Evolutionary conservation across 2,113 vertebrate species (phyloP), one percentile per base, ranked within the genome.

Genomic region (Myrmecobius fasciatus): DNA sequence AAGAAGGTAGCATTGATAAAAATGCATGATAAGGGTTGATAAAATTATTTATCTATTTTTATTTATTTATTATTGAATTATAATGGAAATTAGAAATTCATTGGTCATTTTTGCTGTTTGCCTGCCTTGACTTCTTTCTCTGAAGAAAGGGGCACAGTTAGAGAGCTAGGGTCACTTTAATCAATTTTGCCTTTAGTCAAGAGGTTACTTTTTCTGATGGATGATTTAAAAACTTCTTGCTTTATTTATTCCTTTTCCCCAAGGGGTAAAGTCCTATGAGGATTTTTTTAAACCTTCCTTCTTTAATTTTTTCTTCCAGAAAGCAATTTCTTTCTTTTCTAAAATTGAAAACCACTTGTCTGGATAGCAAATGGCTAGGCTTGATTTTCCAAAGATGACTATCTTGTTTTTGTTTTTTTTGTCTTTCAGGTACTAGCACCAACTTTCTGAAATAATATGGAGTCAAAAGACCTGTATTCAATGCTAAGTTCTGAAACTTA

Each of bases 281-380:
- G 52, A 75, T 90, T 92, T 93, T 26, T 92, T 75, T 56, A 83
- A 43, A 49, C 17, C 49, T 89, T 28, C 11, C 49, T 8, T n/a
- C 4, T 91, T 49, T 20, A 94, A 56, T 49, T 91, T 92, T 12
- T 89, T 11, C 47, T 53, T 95, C 93, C n/a, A 11, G 24, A 75
- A 90, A 94, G 46, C 12, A 36, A 91, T 88, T 93, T 96, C 46
- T 91, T 93, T 94, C 92, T 91, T 94, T 94, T 89, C 54, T 54
- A 49, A 94, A 94, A 60, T 88, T 89, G 26, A 93, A 94, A 67
- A 31, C 20, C 46, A 94, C 12, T 53, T 53, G n/a, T 20, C 36
- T 91, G 91, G 56, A 90, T 0, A 88, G 11, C 26, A 93, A 47
- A 9, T 83, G 89, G n/a, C 5, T 89, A 4, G 93, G 83, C 89